Evolutionary conservation across 2,797 vertebrate genomes (phyloP).

Genomic region (Erethizon dorsatum): DNA sequence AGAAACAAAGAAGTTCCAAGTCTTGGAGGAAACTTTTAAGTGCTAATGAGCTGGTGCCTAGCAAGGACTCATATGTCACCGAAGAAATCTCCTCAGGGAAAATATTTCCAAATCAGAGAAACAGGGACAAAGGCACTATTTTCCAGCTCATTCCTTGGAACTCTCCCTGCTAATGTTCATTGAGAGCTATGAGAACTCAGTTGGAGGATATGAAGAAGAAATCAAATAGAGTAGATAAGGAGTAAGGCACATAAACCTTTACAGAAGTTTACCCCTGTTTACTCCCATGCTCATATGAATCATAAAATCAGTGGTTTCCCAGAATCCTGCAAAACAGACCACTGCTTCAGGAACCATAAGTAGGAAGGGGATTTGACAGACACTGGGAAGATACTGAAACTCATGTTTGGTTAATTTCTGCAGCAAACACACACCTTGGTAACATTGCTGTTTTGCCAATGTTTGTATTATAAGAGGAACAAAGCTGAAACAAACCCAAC

Average conservation of each 20-base stretch:
- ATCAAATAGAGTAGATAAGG: not conserved
- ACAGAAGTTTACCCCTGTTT: not conserved
- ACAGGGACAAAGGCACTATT: not conserved
- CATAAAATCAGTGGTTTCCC: slow-evolving; percentile 26
- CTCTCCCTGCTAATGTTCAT: not conserved
- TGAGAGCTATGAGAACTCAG: not conserved
- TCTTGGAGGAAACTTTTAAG: not conserved
- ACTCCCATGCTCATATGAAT: not conserved
- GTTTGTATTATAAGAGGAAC: not conserved
- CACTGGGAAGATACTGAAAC: not conserved
- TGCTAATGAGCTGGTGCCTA: not conserved
- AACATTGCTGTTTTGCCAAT: not conserved
- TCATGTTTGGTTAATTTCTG: not conserved
- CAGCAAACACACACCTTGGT: not conserved
- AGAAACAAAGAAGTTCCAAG: not conserved
- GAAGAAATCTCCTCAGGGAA: not conserved
- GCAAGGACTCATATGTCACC: not conserved
- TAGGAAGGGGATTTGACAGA: too few relatives aligned
- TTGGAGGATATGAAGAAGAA: not conserved
- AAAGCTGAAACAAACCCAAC: not conserved
- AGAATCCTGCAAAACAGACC: not conserved
- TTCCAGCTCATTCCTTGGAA: not conserved
- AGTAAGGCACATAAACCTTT: not conserved
- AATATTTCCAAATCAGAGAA: slow-evolving; percentile 4
- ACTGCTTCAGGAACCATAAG: not conserved